These are phyloP conservation scores for Siderastrea siderea DNA, from an alignment of 92 coral and sea anemone genomes.

Conservation along the genomic window DNA sequence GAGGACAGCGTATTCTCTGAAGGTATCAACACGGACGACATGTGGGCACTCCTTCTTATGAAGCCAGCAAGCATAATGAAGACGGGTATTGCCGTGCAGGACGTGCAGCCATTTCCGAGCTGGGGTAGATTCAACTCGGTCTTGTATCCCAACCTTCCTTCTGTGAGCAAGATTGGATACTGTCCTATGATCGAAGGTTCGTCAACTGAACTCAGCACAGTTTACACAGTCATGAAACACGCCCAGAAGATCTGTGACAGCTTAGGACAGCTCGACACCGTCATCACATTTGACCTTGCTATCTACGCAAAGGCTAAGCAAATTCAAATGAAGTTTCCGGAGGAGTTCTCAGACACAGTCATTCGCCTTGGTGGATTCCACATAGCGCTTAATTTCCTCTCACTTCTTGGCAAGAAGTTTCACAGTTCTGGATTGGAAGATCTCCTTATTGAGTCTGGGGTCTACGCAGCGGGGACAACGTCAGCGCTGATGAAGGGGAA, in stretches of 20 bases:
- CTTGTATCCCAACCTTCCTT: constrained; percentile 58
- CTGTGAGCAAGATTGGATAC: constrained; percentile 55
- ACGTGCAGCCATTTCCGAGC: constrained; percentile 56
- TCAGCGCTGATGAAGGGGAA: constrained; percentile 41
- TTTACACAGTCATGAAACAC: constrained; percentile 77
- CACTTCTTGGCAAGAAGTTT: constrained; percentile 63
- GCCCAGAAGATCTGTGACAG: constrained; percentile 46
- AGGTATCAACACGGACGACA: constrained; percentile 33
- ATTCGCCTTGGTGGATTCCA: constrained; percentile 72
- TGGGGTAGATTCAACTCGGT: constrained; percentile 73
- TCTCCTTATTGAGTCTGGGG: constrained; percentile 50
- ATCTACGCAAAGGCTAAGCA: constrained; percentile 71
- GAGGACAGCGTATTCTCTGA: constrained; percentile 26
- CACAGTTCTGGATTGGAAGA: constrained; percentile 55
- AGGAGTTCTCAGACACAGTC: constrained; percentile 57
- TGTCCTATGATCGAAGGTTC: constrained; percentile 72
- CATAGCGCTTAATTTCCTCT: constrained; percentile 60
- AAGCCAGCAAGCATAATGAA: constrained; percentile 47
- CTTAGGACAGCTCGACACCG: constrained; percentile 57
- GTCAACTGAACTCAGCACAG: constrained; percentile 68
- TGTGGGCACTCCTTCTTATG: constrained; percentile 56
- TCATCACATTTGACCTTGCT: constrained; percentile 66
- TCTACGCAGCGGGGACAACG: constrained; percentile 48
- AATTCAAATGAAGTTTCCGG: constrained; percentile 63
- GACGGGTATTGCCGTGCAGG: constrained; percentile 5